These are phyloP conservation scores for Atherix ibis DNA, from an alignment of 2,888 invertebrate genomes.

Conservation along the genomic window DNA sequence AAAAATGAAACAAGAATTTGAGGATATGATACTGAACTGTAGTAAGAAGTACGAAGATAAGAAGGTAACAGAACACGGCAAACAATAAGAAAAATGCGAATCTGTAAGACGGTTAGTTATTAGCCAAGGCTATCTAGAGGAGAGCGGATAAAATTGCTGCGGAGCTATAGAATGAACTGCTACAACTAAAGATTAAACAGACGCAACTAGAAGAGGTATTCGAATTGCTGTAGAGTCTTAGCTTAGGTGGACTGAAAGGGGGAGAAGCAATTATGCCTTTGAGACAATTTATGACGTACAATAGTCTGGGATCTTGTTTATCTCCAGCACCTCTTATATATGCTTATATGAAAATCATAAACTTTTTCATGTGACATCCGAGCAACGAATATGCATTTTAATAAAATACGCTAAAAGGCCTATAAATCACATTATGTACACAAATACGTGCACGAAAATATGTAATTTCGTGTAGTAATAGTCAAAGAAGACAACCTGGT, in stretches of 20 bases:
- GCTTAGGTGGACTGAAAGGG: background rate
- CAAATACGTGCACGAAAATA: no score
- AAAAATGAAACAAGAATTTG: no score
- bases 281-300: conserved; percentile 27
- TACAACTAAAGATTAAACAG: conserved; percentile 3
- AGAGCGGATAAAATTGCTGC: no score
- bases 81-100: no score
- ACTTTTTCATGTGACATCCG: conserved; percentile 29
- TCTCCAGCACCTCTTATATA: conserved; percentile 18
- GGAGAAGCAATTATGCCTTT: conserved; percentile 17
- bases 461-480: no score
- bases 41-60: no score
- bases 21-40: no score
- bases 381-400: conserved; percentile 36
- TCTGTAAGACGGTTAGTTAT: no score
- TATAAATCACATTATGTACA: conserved; percentile 28
- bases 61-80: no score
- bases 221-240: background rate
- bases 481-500: no score
- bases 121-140: no score
- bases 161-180: no score
- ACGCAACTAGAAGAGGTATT: conserved; percentile 3
- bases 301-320: conserved; percentile 17
- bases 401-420: conserved; percentile 34
- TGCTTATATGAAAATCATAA: conserved; percentile 33